Conservation (phyloP, 2,113 vertebrate genomes). For the Brachypteracias leptosomus region DNA sequence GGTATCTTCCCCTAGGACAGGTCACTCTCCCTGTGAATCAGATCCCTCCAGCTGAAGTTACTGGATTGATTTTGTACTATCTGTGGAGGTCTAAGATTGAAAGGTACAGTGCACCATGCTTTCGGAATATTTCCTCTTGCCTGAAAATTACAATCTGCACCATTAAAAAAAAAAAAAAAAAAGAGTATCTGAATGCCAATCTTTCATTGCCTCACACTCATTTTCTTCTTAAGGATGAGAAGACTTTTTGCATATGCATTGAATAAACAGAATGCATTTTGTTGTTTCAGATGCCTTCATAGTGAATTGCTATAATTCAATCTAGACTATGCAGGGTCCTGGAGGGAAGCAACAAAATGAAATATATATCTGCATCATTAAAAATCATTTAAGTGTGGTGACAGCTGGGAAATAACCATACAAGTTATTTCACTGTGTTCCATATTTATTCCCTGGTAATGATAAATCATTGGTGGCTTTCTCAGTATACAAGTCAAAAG, state of each 20-base stretch:
- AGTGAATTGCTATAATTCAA: conserved; percentile 32
- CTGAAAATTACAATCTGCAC: not conserved
- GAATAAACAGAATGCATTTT: conserved; percentile 2
- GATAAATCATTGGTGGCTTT: not conserved
- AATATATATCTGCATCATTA: conserved; percentile 6
- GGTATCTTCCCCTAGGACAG: not conserved
- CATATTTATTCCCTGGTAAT: not conserved
- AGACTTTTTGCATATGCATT: not conserved
- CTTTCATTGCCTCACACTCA: not conserved
- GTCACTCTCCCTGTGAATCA: not conserved
- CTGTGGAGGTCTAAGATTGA: not conserved
- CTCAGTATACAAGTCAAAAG: not conserved
- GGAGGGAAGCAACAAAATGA: not conserved
- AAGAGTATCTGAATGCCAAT: not conserved
- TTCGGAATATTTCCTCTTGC: not conserved
- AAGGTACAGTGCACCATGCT: not conserved
- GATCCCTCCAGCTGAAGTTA: not conserved
- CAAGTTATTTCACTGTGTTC: not conserved
- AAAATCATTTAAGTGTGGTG: conserved; percentile 21
- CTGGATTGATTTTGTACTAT: not conserved
- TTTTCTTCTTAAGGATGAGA: not conserved
- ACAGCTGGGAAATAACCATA: not conserved
- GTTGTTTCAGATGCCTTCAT: conserved; percentile 13
- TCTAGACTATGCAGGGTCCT: not conserved
- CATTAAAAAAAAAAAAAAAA: not conserved